Evolutionary conservation across 2,888 invertebrate genomes (phyloP), one percentile per base, ranked within the genome.

Genomic region (Cataglyphis rosenhaueri): DNA sequence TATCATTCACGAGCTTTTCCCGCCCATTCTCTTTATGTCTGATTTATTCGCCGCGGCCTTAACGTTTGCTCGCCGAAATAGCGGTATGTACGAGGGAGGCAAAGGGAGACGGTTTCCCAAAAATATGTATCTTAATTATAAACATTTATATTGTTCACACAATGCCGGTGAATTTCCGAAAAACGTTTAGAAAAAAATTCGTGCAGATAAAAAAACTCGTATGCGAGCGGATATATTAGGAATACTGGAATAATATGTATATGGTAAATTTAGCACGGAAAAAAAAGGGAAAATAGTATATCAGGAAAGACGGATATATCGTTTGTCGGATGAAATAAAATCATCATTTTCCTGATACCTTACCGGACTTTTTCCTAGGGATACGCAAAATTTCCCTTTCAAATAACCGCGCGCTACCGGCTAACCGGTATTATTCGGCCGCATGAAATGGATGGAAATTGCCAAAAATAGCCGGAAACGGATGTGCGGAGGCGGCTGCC

Each of bases 391-490:
- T 89, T 88, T 86, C 88, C 88, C 89, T 89, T 87, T 88, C 85
- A 88, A 89, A 89, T 86, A 82, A 75, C 41, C 62, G 84, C 44
- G 76, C 62, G 79, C 38, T 62, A 32, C 73, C 75, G 73, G 35
- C 57, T 29, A 38, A 32, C 74, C 44, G 48, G 86, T 87, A 89
- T 89, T 89, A 89, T 87, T 90, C 84, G 76, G 76, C 62, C 71
- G 84, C 74, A 81, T 91, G 89, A 91, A 91, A 89, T 21, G 85
- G 90, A 83, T 85, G 86, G 89, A 91, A 92, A 92, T 92, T 92
- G 91, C 88, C 90, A 92, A 92, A 92, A 92, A 92, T 92, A 90
- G 86, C 90, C 90, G 91, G 91, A 92, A 91, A 88, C 90, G 87
- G 86, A 89, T 65, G 84, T 82, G 84, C 88, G 83, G 86, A 84